Percentiles rank a stretch among this genome's conserved stretches.
Conservation (phyloP, 2,888 invertebrate genomes). For the Acanthococcus lagerstroemiae region DNA sequence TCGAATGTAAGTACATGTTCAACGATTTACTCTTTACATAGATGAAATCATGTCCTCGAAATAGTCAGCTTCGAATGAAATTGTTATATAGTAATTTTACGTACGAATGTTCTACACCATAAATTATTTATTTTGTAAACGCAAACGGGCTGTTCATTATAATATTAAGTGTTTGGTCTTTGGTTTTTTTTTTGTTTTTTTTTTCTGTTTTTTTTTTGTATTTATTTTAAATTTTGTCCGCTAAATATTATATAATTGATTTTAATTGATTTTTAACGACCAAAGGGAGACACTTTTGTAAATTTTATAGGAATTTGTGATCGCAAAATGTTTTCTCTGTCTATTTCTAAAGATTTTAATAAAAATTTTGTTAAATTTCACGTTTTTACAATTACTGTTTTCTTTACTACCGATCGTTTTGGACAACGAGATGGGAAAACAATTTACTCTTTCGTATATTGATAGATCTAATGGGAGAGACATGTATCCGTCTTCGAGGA, state of each 20-base stretch:
- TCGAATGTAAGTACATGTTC: neutral
- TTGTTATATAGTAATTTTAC: neutral
- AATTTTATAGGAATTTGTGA: slow-evolving; percentile 6
- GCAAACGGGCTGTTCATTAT: neutral
- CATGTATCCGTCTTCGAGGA: no score
- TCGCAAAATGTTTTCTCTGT: no score
- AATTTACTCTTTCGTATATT: neutral
- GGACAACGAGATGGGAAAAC: no score
- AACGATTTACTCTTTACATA: neutral
- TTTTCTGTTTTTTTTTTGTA: neutral
- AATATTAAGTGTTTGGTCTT: neutral
- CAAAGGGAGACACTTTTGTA: slow-evolving; percentile 14
- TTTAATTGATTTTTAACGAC: slow-evolving; percentile 14
- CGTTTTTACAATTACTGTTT: neutral
- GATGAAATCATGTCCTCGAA: no score
- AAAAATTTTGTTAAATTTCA: slow-evolving; percentile 16
- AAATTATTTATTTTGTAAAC: neutral
- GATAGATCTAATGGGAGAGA: no score
- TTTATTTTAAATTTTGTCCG: neutral
- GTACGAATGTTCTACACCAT: no score
- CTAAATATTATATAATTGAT: neutral
- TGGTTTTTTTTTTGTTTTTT: no score
- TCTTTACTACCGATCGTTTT: no score
- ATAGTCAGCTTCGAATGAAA: no score
- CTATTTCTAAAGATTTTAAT: slow-evolving; percentile 6